phyloP scores from a whole-genome alignment of 2,888 invertebrate genomes.

The Drepanosiphum platanoidis region DNA sequence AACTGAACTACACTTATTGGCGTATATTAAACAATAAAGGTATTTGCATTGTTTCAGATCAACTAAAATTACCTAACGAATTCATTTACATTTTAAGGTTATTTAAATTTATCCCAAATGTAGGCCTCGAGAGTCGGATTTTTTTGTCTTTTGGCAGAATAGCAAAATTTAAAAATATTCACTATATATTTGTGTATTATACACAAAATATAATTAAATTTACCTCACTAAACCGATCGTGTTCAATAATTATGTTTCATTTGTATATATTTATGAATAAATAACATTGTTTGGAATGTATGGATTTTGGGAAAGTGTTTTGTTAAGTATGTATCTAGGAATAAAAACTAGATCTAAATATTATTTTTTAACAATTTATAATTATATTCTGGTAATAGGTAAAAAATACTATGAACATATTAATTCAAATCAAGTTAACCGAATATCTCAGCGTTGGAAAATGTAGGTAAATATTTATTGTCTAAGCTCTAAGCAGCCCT shows the following conservation, averaged over 20 bases:
- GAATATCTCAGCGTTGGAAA: too few relatives aligned
- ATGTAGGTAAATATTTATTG: too few relatives aligned
- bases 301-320: too few relatives aligned
- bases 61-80: neutral
- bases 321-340: too few relatives aligned
- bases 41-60: neutral
- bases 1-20: too few relatives aligned
- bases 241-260: neutral
- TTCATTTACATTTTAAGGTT: neutral
- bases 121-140: constrained; percentile 16
- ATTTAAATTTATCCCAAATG: constrained; percentile 40
- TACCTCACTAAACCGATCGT: neutral
- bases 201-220: neutral
- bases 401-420: too few relatives aligned
- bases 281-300: neutral
- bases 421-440: too few relatives aligned
- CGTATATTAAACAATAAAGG: too few relatives aligned
- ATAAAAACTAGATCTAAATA: too few relatives aligned
- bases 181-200: neutral
- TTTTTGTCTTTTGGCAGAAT: constrained; percentile 10
- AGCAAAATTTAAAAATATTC: constrained; percentile 37
- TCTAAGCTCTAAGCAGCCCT: too few relatives aligned
- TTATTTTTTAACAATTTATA: too few relatives aligned
- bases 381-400: too few relatives aligned
- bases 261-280: neutral